Evolutionary conservation across 1,140 invertebrate genomes (phyloP).

Genomic region (Diachasma alloeum): DNA sequence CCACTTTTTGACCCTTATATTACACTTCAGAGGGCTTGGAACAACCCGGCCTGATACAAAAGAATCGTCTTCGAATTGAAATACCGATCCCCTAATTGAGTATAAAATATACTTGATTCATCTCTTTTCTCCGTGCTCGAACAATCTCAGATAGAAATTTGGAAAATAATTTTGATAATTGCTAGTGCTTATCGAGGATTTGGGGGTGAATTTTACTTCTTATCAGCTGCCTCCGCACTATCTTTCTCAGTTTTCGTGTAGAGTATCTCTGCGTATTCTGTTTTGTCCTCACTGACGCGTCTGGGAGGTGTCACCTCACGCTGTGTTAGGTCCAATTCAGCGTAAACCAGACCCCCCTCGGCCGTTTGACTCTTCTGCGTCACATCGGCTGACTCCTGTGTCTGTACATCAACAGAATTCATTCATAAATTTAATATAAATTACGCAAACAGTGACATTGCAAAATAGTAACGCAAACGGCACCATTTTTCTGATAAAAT

Average conservation of each 20-base stretch:
- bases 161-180: slow-evolving; percentile 11
- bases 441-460: neutral
- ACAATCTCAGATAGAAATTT: too few species aligned
- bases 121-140: too few species aligned
- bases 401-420: slow-evolving; percentile 8
- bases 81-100: too few species aligned
- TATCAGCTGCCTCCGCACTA: slow-evolving; percentile 27
- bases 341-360: slow-evolving; percentile 65
- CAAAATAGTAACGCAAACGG: neutral
- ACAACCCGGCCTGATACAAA: too few species aligned
- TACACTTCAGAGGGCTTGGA: too few species aligned
- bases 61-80: too few species aligned
- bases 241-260: slow-evolving; percentile 60
- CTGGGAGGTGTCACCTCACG: slow-evolving; percentile 49
- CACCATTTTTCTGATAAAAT: neutral
- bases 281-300: slow-evolving; percentile 63
- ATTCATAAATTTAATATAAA: neutral
- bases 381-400: slow-evolving; percentile 16
- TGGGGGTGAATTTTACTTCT: neutral
- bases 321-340: slow-evolving; percentile 64
- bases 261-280: slow-evolving; percentile 67
- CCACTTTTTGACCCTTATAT: too few species aligned
- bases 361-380: slow-evolving; percentile 35
- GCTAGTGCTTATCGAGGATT: neutral
- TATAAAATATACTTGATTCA: too few species aligned